Conservation (phyloP, 2,113 vertebrate genomes). For the Rhizomys pruinosus region DNA sequence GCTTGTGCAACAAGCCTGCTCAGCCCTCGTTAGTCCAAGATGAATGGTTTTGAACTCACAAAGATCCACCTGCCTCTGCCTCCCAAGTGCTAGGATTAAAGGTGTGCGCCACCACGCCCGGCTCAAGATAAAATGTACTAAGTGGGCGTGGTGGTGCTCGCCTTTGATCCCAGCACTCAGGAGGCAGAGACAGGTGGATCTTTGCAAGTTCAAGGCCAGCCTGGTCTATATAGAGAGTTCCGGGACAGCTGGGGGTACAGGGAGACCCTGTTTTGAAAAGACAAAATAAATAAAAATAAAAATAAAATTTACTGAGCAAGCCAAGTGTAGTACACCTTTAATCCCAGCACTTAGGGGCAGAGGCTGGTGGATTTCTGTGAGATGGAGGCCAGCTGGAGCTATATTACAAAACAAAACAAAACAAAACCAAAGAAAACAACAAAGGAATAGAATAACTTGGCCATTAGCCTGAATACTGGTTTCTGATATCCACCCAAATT, state of each 20-base stretch:
- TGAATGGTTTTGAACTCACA: neutral
- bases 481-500: neutral
- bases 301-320: neutral
- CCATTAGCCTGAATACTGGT: neutral
- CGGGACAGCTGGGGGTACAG: no score
- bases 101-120: no score
- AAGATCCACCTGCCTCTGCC: no score
- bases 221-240: no score
- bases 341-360: neutral
- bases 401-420: neutral
- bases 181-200: no score
- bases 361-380: neutral
- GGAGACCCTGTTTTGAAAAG: no score
- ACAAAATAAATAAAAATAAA: no score
- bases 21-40: neutral
- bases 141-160: no score
- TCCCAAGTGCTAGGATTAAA: no score
- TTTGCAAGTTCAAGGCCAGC: no score
- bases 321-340: neutral
- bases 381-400: neutral
- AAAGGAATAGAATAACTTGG: neutral
- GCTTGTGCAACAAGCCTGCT: neutral
- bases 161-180: no score
- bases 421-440: neutral
- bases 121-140: no score